These are phyloP conservation scores for Sinocyclocheilus anophthalmus DNA, from an alignment of 2,113 vertebrate genomes.

Conservation along the genomic window DNA sequence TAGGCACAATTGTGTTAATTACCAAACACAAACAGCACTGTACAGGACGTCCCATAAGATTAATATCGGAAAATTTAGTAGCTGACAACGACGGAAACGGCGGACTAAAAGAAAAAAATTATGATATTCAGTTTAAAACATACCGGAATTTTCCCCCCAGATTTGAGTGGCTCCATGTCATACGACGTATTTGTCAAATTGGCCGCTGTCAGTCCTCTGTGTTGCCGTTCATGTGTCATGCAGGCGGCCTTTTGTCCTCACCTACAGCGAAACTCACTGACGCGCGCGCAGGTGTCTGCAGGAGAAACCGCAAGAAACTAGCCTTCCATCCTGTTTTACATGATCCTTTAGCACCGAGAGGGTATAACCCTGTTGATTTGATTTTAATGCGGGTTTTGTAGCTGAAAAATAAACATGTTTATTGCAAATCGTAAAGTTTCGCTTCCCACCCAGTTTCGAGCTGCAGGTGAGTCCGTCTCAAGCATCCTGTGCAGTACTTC, in stretches of 20 bases:
- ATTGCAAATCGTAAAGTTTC: background rate
- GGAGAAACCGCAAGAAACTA: background rate
- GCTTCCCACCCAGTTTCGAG: conserved; percentile 13
- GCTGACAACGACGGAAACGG: background rate
- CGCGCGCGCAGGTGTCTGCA: background rate
- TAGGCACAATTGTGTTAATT: background rate
- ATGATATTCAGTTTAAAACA: background rate
- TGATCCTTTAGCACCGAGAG: background rate
- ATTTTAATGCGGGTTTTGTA: background rate
- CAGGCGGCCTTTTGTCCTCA: conserved; percentile 17
- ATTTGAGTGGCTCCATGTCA: conserved; percentile 31
- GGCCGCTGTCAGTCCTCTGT: background rate
- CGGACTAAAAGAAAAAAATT: background rate
- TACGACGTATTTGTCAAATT: background rate
- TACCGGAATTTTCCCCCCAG: conserved; percentile 7
- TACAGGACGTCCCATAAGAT: background rate
- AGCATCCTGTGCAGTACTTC: background rate
- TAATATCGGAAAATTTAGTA: background rate
- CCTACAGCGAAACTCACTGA: background rate
- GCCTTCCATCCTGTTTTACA: background rate
- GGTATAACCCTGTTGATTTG: background rate
- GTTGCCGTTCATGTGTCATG: conserved; percentile 11
- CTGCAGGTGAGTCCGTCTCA: background rate
- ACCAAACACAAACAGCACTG: background rate
- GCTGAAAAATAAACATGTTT: background rate